Conservation (phyloP, 2,888 invertebrate genomes). For the Eilema sororculum region DNA sequence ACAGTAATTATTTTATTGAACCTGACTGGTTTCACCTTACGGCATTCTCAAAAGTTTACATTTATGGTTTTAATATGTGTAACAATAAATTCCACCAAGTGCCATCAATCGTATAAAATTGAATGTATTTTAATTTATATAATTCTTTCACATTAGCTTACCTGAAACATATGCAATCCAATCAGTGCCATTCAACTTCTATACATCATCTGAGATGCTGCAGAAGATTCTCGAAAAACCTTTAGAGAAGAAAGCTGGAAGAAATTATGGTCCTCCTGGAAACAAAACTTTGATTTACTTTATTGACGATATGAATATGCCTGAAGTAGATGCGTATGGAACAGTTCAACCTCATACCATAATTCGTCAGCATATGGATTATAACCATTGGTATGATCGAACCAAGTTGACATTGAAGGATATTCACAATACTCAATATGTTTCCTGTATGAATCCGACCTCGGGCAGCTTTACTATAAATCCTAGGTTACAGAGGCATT, state of each 20-base stretch:
- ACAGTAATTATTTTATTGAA: too few relatives aligned
- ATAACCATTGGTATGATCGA: slow-evolving; percentile 96
- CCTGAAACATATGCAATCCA: slow-evolving; percentile 95
- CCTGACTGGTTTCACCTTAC: too few relatives aligned
- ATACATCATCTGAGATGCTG: slow-evolving; percentile 97
- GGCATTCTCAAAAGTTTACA: too few relatives aligned
- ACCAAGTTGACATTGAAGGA: slow-evolving; percentile 96
- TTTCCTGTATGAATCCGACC: slow-evolving; percentile 99
- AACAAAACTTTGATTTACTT: slow-evolving; percentile 97
- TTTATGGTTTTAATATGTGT: too few relatives aligned
- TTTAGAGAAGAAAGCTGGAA: slow-evolving; percentile 97
- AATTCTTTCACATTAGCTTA: slow-evolving; percentile 78
- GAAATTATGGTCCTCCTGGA: slow-evolving; percentile 98
- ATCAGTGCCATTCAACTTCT: slow-evolving; percentile 98
- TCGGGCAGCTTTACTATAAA: slow-evolving; percentile 99
- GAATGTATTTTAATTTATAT: not conserved
- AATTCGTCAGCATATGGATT: slow-evolving; percentile 98
- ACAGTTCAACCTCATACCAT: slow-evolving; percentile 98
- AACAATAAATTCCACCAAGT: too few relatives aligned
- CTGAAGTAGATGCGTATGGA: slow-evolving; percentile 95
- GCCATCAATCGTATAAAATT: too few relatives aligned
- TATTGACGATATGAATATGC: slow-evolving; percentile 99
- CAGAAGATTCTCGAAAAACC: slow-evolving; percentile 97
- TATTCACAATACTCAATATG: slow-evolving; percentile 98
- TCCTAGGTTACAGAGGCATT: slow-evolving; percentile 96